These are phyloP conservation scores for Eurois occulta DNA, from an alignment of 2,888 invertebrate species.

Conservation along the genomic window DNA sequence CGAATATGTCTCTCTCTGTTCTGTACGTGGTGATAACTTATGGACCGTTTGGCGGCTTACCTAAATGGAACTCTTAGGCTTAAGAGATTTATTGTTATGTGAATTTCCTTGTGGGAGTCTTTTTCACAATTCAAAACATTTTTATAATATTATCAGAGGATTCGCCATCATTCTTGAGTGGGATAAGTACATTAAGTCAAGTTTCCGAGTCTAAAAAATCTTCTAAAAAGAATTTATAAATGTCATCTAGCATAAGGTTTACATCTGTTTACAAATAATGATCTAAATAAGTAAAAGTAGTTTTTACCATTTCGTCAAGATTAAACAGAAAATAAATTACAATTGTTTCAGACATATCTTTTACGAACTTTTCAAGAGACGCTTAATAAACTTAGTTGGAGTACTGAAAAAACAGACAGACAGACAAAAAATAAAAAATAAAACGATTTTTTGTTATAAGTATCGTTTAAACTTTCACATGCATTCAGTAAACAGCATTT, in stretches of 20 bases:
- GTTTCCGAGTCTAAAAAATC: not conserved
- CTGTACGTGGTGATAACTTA: slow-evolving; percentile 1
- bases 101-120: slow-evolving; percentile 10
- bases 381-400: not conserved
- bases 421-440: too few relatives aligned
- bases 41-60: slow-evolving; percentile 14
- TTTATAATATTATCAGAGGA: too few relatives aligned
- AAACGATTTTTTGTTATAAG: too few relatives aligned
- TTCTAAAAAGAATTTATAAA: not conserved
- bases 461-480: too few relatives aligned
- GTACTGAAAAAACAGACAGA: not conserved
- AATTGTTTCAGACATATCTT: slow-evolving; percentile 21
- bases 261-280: slow-evolving; percentile 13
- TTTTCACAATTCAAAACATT: not conserved
- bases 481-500: too few relatives aligned
- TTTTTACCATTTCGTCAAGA: slow-evolving; percentile 18
- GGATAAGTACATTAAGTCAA: not conserved
- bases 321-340: slow-evolving; percentile 20
- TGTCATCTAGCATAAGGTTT: not conserved
- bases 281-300: slow-evolving; percentile 1
- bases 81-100: slow-evolving; percentile 26
- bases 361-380: slow-evolving; percentile 1
- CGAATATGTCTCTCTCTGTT: not conserved
- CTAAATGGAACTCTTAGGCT: slow-evolving; percentile 8
- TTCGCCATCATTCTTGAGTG: not conserved